A percentile compares a stretch with the other conserved stretches of the same genome.
phyloP scores from a whole-genome alignment of 2,113 vertebrate genomes.

The Illadopsis cleaveri region DNA sequence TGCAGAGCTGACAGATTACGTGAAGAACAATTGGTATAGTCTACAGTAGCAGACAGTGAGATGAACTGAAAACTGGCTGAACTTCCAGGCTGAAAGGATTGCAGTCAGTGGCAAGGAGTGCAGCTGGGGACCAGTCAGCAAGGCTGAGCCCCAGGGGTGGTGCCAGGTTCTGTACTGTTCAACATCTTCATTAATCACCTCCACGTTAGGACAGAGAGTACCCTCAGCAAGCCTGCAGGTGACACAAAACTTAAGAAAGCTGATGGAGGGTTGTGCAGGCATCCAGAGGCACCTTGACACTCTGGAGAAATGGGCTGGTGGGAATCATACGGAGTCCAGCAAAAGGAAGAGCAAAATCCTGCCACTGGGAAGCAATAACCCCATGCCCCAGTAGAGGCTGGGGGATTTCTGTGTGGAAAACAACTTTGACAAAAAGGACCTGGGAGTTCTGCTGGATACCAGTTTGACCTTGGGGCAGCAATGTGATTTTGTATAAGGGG shows the following conservation, averaged over 20 bases:
- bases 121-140: neutral
- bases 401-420: neutral
- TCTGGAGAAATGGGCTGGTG: neutral
- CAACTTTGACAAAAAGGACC: neutral
- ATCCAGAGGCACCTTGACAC: neutral
- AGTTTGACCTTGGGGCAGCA: neutral
- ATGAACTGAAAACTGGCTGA: neutral
- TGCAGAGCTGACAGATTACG: neutral
- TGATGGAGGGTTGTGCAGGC: neutral
- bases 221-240: neutral
- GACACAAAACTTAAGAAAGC: neutral
- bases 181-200: neutral
- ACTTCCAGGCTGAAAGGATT: neutral
- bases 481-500: neutral
- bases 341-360: neutral
- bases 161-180: neutral
- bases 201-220: fast-evolving
- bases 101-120: neutral
- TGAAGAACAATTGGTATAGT: neutral
- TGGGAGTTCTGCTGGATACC: neutral
- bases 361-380: neutral
- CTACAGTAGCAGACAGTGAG: neutral
- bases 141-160: neutral
- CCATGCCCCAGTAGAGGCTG: neutral
- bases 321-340: neutral